phyloP scores from a whole-genome alignment of 2,888 invertebrate species.

The Xestobium rufovillosum region DNA sequence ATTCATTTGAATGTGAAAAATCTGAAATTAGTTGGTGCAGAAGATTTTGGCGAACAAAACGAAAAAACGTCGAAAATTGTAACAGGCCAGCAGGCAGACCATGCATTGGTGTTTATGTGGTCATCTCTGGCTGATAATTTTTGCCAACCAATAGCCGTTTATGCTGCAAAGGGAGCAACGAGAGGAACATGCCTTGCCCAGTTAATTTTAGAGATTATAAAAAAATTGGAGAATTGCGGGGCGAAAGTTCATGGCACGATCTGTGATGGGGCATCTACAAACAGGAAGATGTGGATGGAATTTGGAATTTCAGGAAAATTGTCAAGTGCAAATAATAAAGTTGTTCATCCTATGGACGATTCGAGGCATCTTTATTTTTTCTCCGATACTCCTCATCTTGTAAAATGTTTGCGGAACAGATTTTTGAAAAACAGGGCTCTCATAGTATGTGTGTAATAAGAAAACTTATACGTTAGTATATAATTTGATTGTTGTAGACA shows the following conservation, averaged over 20 bases:
- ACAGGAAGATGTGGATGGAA: slow-evolving; percentile 21
- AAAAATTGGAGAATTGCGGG: slow-evolving; percentile 13
- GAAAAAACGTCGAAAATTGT: slow-evolving; percentile 11
- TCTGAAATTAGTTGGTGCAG: slow-evolving; percentile 17
- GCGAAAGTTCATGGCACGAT: slow-evolving; percentile 21
- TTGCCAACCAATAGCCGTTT: slow-evolving; percentile 23
- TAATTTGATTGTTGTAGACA: slow-evolving; percentile 11
- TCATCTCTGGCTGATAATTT: slow-evolving; percentile 19
- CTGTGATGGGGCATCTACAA: slow-evolving; percentile 22
- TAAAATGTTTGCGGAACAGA: slow-evolving; percentile 24
- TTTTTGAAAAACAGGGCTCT: slow-evolving; percentile 15
- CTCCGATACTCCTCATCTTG: slow-evolving; percentile 24
- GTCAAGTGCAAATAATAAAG: slow-evolving; percentile 6
- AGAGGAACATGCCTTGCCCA: slow-evolving; percentile 7
- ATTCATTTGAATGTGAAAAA: slow-evolving; percentile 15
- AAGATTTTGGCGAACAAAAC: slow-evolving; percentile 17
- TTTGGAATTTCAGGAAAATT: slow-evolving; percentile 17
- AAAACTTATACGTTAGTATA: too few species aligned
- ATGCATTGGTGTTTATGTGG: slow-evolving; percentile 22
- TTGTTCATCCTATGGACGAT: slow-evolving; percentile 14
- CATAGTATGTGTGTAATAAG: slow-evolving; percentile 15
- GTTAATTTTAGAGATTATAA: slow-evolving; percentile 8
- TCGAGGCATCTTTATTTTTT: slow-evolving; percentile 19
- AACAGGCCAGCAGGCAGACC: slow-evolving; percentile 14
- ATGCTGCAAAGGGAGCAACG: slow-evolving; percentile 19